Conservation (phyloP, 2,113 vertebrate species). For the Paradoxurus hermaphroditus region DNA sequence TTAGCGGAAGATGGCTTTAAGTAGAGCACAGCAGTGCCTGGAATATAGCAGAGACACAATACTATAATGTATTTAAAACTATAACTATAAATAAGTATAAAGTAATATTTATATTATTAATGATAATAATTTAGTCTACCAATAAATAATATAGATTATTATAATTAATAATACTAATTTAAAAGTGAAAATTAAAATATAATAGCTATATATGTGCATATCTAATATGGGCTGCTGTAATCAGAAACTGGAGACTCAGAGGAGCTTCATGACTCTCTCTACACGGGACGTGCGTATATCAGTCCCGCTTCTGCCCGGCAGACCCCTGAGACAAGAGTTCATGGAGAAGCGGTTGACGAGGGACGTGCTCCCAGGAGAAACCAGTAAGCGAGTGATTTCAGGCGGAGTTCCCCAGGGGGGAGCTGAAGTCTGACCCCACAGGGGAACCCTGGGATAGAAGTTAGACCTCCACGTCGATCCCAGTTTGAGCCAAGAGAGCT, state of each 20-base stretch:
- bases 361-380: neutral
- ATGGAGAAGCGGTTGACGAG: neutral
- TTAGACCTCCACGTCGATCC: neutral
- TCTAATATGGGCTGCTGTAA: neutral
- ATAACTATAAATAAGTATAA: neutral
- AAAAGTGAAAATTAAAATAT: neutral
- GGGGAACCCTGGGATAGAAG: neutral
- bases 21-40: neutral
- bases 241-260: neutral
- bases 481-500: neutral
- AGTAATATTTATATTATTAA: neutral
- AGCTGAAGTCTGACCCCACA: neutral
- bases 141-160: neutral
- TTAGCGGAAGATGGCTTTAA: neutral
- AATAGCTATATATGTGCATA: neutral
- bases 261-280: neutral
- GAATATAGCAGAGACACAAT: neutral
- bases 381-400: neutral
- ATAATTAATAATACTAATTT: neutral
- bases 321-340: neutral
- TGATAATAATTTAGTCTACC: neutral
- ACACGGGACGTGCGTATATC: accelerated
- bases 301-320: neutral
- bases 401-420: neutral
- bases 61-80: neutral